These are phyloP conservation scores for Pipistrellus kuhlii DNA, from an alignment of 2,797 vertebrate species.

Conservation along the genomic window DNA sequence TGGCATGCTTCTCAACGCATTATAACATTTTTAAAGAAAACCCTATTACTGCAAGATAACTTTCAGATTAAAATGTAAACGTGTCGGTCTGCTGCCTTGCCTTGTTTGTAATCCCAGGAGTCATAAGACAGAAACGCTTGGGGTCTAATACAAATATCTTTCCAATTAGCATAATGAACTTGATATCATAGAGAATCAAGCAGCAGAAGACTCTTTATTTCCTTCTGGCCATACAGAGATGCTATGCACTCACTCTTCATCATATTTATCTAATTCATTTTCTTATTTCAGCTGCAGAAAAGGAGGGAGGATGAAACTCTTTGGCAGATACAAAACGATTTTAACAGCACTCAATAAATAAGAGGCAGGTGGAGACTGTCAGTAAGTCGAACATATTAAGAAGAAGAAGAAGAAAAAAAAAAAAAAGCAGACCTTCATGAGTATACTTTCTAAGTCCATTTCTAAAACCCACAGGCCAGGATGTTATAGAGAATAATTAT, in stretches of 20 bases:
- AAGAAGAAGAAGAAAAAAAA: not conserved
- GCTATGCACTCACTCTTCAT: not conserved
- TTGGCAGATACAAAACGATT: not conserved
- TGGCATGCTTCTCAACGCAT: slow-evolving; percentile 41
- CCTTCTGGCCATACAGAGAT: not conserved
- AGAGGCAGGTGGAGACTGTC: not conserved
- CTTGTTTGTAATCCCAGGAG: slow-evolving; percentile 50
- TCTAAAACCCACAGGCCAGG: not conserved
- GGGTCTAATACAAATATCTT: slow-evolving; percentile 3
- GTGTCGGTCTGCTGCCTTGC: not conserved
- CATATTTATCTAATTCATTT: slow-evolving; percentile 26
- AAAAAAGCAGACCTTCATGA: not conserved
- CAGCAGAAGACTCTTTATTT: not conserved
- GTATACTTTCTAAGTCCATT: not conserved
- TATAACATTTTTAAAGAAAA: slow-evolving; percentile 70
- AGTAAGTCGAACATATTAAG: not conserved
- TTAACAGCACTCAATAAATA: not conserved
- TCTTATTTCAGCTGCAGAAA: slow-evolving; percentile 1
- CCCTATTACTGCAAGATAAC: slow-evolving; percentile 33
- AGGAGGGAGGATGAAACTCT: not conserved
- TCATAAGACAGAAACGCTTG: slow-evolving; percentile 12
- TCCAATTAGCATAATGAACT: slow-evolving; percentile 57
- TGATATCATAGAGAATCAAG: slow-evolving; percentile 18
- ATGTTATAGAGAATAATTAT: not conserved
- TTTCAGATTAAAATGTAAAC: slow-evolving; percentile 72